phyloP scores from a whole-genome alignment of 2,888 invertebrate genomes.

The Tetrapedia diversipes region DNA sequence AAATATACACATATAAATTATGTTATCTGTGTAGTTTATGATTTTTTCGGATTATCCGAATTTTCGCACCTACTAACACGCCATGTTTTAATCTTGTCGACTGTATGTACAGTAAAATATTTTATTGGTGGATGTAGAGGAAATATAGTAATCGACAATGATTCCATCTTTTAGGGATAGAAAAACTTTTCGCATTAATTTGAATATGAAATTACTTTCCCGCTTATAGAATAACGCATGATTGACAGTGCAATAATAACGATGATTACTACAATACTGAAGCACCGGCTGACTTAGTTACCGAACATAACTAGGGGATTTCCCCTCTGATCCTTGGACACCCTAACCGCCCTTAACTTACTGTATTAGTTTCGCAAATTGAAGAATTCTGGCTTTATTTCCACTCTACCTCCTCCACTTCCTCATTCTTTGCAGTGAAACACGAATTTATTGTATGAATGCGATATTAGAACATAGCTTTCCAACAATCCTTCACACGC shows the following conservation, averaged over 20 bases:
- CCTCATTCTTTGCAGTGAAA: background rate
- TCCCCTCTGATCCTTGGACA: conserved; percentile 48
- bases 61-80: too few relatives aligned
- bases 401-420: conserved; percentile 11
- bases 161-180: background rate
- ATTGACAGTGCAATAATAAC: conserved; percentile 55
- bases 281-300: conserved; percentile 53
- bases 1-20: too few relatives aligned
- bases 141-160: too few relatives aligned
- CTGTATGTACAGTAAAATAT: too few relatives aligned
- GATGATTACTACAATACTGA: conserved; percentile 59
- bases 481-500: background rate
- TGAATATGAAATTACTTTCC: conserved; percentile 15
- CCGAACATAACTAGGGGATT: conserved; percentile 52
- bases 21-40: too few relatives aligned
- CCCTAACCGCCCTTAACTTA: conserved; percentile 49
- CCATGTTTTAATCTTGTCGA: too few relatives aligned
- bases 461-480: conserved; percentile 1
- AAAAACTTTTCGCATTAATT: conserved; percentile 25
- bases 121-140: too few relatives aligned
- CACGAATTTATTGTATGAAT: conserved; percentile 10
- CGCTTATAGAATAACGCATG: conserved; percentile 24
- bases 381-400: conserved; percentile 44
- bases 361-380: conserved; percentile 54
- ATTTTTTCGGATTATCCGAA: too few relatives aligned